Evolutionary conservation across 37 sponge, comb jelly and placozoan species (phyloP), one percentile per base, ranked within the genome.

Genomic region (Aplysina aerophoba): DNA sequence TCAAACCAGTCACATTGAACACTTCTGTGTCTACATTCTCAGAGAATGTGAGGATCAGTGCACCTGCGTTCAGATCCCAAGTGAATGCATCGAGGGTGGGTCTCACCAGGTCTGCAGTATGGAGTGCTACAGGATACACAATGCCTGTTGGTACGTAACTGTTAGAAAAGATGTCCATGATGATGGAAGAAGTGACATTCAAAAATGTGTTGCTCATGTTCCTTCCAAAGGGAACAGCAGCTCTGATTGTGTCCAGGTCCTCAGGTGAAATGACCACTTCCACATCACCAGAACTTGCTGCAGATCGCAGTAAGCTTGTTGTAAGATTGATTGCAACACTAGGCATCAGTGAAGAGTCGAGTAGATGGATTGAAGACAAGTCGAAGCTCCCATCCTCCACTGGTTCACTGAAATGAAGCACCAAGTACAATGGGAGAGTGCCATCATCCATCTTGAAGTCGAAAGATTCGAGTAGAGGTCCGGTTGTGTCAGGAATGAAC

Each of bases 361-460:
- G 28, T 39, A 96, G 89, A 15, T 59, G 61, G 30, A 96, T 68
- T 8, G 50, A 20, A 24, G 84, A 63, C 1, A 88, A 33, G 56
- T 84, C 56, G 13, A 93, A 73, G 34, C 71, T 81, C n/a, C 31
- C 36, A 30, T 89, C 61, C 22, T 87, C 74, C 24, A 96, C 89
- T 0, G 80, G 86, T 86, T 96, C 97, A 89, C 91, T 86, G 83
- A 96, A 96, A 34, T 88, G 55, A 12, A 96, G 88, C 33, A 87
- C 82, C 8, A 93, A 53, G 61, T 86, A 92, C 0, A 96, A 74
- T 80, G 97, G 93, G 20, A 93, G 85, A 12, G 77, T 82, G 19
- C 57, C 59, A 59, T 89, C 53, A 54, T 97, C 97, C 93, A 97
- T 90, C 8, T 79, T 89, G 50, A 97, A 90, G 74, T 97, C 90